A percentile compares a stretch with the other conserved stretches of the same genome.
These are phyloP conservation scores for Pandemis corylana DNA, from an alignment of 2,888 invertebrate species.

Conservation along the genomic window DNA sequence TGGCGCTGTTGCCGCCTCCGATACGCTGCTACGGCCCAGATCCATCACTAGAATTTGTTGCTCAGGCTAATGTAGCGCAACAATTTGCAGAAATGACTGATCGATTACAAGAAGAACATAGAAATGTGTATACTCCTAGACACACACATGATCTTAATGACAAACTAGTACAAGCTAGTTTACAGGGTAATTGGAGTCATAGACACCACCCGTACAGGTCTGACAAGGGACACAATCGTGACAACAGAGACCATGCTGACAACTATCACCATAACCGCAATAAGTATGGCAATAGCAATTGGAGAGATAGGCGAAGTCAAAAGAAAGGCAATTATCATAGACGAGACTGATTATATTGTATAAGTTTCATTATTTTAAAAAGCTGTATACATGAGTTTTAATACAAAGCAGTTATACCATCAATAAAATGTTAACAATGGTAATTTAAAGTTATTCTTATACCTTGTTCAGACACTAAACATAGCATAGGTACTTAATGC, in stretches of 20 bases:
- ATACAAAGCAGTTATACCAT: slow-evolving; percentile 8
- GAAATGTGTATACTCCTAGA: slow-evolving; percentile 50
- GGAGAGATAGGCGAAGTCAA: slow-evolving; percentile 66
- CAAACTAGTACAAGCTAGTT: slow-evolving; percentile 72
- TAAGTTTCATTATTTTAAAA: background rate
- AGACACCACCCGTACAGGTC: slow-evolving; percentile 75
- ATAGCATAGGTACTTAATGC: slow-evolving; percentile 6
- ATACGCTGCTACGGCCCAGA: slow-evolving; percentile 71
- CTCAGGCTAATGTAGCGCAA: slow-evolving; percentile 61
- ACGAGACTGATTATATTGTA: slow-evolving; percentile 47
- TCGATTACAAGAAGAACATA: slow-evolving; percentile 59
- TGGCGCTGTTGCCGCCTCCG: slow-evolving; percentile 67
- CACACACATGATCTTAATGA: slow-evolving; percentile 60
- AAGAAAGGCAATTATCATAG: slow-evolving; percentile 65
- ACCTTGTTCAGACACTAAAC: background rate
- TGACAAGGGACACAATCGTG: slow-evolving; percentile 58
- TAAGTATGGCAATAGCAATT: slow-evolving; percentile 53
- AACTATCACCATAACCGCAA: slow-evolving; percentile 53
- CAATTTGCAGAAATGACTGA: slow-evolving; percentile 76
- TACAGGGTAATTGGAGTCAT: slow-evolving; percentile 81
- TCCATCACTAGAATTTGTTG: slow-evolving; percentile 57
- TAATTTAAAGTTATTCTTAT: slow-evolving; percentile 10
- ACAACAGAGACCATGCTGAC: slow-evolving; percentile 59
- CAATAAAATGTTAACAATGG: slow-evolving; percentile 5
- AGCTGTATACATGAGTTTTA: background rate